phyloP scores from a whole-genome alignment of 2,888 invertebrate species.

The Drosophila fungiperda region DNA sequence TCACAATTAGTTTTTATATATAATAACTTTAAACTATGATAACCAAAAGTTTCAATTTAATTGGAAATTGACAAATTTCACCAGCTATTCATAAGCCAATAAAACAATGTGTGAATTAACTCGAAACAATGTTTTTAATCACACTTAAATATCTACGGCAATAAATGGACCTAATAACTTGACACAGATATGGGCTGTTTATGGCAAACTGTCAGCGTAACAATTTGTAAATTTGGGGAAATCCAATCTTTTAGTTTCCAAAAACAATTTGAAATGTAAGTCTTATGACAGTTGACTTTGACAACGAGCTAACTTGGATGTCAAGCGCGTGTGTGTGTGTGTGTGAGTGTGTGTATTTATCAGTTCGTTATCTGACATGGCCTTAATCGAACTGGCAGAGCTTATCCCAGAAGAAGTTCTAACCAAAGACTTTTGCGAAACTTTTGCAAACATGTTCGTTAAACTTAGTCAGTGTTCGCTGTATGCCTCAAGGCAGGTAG shows the following conservation, averaged over 20 bases:
- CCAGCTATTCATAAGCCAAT: background rate
- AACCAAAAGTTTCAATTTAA: background rate
- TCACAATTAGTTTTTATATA: background rate
- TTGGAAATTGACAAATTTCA: background rate
- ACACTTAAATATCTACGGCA: background rate
- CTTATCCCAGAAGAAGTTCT: background rate
- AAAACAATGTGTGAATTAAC: background rate
- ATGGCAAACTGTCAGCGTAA: slow-evolving; percentile 1
- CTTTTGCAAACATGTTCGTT: slow-evolving; percentile 12
- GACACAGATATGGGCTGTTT: background rate
- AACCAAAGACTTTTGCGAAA: background rate
- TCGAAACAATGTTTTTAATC: background rate
- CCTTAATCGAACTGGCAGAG: slow-evolving; percentile 32
- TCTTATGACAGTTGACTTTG: slow-evolving; percentile 33
- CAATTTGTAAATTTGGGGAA: slow-evolving; percentile 18
- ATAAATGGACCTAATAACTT: background rate
- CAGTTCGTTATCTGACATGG: slow-evolving; percentile 25
- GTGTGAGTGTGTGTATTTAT: slow-evolving; percentile 15
- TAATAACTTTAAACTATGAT: background rate
- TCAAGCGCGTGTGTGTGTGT: background rate
- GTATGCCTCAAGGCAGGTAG: slow-evolving; percentile 12
- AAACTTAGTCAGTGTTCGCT: slow-evolving; percentile 2
- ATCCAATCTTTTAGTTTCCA: slow-evolving; percentile 21
- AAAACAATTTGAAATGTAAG: slow-evolving; percentile 6
- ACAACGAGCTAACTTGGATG: slow-evolving; percentile 9